Base-by-base conservation (phyloP, 1,140 invertebrate species). In the Platorchestia sp. region DNA sequence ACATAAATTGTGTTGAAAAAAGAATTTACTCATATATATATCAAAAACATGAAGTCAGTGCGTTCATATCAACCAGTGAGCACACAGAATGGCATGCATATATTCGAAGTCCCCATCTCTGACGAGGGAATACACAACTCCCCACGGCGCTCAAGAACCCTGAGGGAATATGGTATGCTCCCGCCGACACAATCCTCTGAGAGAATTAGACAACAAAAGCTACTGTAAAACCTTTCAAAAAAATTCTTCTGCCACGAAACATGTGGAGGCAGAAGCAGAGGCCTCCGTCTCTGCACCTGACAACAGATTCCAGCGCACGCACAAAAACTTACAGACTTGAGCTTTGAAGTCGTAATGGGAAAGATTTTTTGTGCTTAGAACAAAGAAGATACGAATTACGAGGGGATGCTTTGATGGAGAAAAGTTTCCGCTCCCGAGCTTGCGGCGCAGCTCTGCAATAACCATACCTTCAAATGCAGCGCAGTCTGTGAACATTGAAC, bases 251-350 rank as follows among this genome's bases (percentile, higher is more conserved):
- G 59, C 59, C 59, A 75, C 59, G 59, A 75, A 75, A 75, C 59
- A 75, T 75, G 59, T 42, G 87, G 41, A 44, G 44, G 87, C 87
- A 43, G 87, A 42, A 10, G 87, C 87, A 51, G 86, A 40, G 51
- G 44, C 27, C 95, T 40, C 3, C 86, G 95, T 90, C 86, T 40
- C 95, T 95, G 95, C 47, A 95, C 16, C 51, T 95, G 95, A 86
- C 95, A 95, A 47, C 86, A 75, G 95, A 95, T 95, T 95, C 95
- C 95, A 86, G 40, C 59, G 87, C 95, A 86, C 95, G 75, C 40
- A 95, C 95, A 75, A 42, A 93, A 93, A 93, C 91, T 93, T 93
- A 44, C 41, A 47, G 91, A 47, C 40, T 93, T 93, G 19, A 44
- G 91, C 91, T 93, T 93, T 93, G 91, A 93, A 45, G 43, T 93